phyloP scores from a whole-genome alignment of 2,888 invertebrate species.

The Peribatodes rhomboidaria region DNA sequence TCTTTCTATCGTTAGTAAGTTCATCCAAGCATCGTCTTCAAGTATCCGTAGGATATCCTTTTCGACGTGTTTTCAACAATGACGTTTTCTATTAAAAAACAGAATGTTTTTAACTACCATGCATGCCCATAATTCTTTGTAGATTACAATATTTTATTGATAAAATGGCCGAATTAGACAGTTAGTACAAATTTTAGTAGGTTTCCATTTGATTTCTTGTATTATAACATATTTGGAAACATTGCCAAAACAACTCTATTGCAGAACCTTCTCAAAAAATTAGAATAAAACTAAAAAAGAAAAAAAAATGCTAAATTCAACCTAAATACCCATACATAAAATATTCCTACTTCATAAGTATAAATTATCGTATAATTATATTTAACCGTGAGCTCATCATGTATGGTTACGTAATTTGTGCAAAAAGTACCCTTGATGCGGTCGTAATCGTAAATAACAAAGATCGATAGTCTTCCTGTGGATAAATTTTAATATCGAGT shows the following conservation, averaged over 20 bases:
- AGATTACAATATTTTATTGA: too few relatives aligned
- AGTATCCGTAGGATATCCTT: too few relatives aligned
- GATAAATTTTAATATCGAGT: conserved; percentile 9
- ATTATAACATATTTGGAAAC: neutral
- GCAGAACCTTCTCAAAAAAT: neutral
- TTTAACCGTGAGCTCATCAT: conserved; percentile 63
- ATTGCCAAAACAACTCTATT: neutral
- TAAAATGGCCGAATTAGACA: too few relatives aligned
- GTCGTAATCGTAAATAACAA: conserved; percentile 16
- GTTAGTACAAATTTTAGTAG: too few relatives aligned
- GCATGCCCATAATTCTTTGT: too few relatives aligned
- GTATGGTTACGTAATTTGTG: conserved; percentile 57
- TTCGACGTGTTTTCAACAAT: too few relatives aligned
- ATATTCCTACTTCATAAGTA: conserved; percentile 3
- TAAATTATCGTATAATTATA: conserved; percentile 52
- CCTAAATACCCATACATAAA: conserved; percentile 10
- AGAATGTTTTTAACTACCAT: too few relatives aligned
- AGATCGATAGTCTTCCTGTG: conserved; percentile 10
- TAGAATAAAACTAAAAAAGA: neutral
- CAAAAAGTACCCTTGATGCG: conserved; percentile 54
- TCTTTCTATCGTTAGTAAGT: too few relatives aligned
- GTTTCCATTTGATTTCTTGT: too few relatives aligned
- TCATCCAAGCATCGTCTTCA: too few relatives aligned
- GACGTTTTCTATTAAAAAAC: too few relatives aligned
- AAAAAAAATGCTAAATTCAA: neutral